These are phyloP conservation scores for Pardalotus punctatus DNA, from an alignment of 2,113 vertebrate species.

Conservation along the genomic window DNA sequence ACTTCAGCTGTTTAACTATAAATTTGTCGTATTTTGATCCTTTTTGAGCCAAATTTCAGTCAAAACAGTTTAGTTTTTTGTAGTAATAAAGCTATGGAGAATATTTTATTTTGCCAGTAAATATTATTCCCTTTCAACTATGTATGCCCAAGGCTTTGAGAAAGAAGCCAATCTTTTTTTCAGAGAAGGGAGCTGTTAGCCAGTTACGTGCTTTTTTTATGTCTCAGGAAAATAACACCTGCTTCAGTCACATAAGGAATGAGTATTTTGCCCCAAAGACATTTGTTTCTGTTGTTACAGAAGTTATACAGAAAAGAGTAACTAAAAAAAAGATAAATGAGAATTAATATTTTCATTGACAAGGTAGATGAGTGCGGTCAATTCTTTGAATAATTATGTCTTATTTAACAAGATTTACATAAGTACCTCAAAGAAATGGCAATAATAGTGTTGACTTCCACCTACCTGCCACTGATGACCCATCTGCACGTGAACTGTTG, in stretches of 20 bases:
- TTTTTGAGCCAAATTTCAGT: neutral
- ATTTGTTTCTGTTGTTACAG: neutral
- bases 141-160: neutral
- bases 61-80: neutral
- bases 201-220: neutral
- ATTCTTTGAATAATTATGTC: neutral
- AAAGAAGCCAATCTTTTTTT: neutral
- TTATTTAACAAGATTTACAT: neutral
- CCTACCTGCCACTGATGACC: slow-evolving; percentile 92
- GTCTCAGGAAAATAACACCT: neutral
- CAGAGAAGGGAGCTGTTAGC: neutral
- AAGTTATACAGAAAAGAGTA: neutral
- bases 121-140: neutral
- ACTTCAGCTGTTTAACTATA: neutral
- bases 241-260: neutral
- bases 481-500: slow-evolving; percentile 89
- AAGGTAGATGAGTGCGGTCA: neutral
- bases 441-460: neutral
- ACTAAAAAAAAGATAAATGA: neutral
- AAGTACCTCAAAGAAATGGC: neutral
- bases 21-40: neutral
- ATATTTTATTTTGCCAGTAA: neutral
- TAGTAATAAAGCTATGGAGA: neutral
- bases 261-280: neutral
- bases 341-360: neutral